Evolutionary conservation across 92 coral and sea anemone species (phyloP).

Genomic region (Zoanthus sansibaricus): DNA sequence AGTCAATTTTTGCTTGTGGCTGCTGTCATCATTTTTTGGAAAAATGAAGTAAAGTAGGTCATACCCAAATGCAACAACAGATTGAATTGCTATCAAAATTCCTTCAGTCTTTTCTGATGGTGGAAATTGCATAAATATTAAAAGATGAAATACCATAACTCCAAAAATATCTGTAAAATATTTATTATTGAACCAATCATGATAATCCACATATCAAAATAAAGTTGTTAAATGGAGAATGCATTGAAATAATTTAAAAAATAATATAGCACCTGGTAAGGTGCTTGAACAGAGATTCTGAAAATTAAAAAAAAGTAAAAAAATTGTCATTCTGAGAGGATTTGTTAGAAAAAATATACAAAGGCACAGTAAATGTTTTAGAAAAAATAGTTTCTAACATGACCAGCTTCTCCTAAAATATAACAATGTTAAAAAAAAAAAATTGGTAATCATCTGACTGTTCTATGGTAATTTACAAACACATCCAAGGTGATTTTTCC

Average conservation of each 20-base stretch:
- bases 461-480: conserved; percentile 17
- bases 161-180: conserved; percentile 29
- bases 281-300: conserved; percentile 10
- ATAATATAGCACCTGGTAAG: conserved; percentile 3
- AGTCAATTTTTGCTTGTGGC: no score
- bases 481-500: conserved; percentile 19
- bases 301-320: neutral
- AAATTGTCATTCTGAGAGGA: conserved; percentile 22
- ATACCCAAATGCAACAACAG: no score
- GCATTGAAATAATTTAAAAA: conserved; percentile 17
- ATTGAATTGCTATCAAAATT: no score
- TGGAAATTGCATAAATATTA: conserved; percentile 25
- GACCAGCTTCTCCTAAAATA: neutral
- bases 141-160: conserved; percentile 14
- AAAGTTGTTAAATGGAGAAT: conserved; percentile 24
- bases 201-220: conserved; percentile 27
- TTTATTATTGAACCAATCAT: conserved; percentile 3
- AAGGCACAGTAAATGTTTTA: conserved; percentile 10
- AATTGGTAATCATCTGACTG: conserved; percentile 23
- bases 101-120: conserved; percentile 22
- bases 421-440: conserved; percentile 5
- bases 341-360: conserved; percentile 16
- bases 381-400: conserved; percentile 11
- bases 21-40: no score
- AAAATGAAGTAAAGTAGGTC: no score